Evolutionary conservation across 2,888 invertebrate species (phyloP).

Genomic region (Lithophane ornitopus): DNA sequence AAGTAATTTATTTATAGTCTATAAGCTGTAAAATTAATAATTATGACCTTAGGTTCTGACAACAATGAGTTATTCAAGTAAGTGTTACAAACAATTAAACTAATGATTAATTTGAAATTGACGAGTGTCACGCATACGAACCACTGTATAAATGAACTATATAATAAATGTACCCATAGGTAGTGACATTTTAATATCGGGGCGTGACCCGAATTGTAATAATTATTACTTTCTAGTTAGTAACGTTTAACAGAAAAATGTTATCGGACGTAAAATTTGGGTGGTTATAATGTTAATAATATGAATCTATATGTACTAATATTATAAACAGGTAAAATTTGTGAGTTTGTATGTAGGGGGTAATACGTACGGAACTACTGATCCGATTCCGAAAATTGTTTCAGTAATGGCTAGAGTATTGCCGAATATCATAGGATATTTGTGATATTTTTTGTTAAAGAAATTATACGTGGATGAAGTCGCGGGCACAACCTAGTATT

Average conservation of each 20-base stretch:
- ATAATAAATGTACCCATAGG: constrained; percentile 30
- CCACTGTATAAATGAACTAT: constrained; percentile 29
- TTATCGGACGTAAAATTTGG: not conserved
- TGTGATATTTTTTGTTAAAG: no score
- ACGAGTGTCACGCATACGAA: constrained; percentile 53
- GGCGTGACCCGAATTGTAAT: constrained; percentile 22
- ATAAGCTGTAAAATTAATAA: not conserved
- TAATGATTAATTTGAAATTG: constrained; percentile 55
- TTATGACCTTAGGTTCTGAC: not conserved
- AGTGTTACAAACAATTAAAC: constrained; percentile 42
- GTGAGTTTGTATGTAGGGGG: not conserved
- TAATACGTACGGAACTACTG: not conserved
- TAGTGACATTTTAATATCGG: constrained; percentile 37
- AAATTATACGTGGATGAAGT: no score
- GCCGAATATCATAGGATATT: no score
- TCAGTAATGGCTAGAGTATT: not conserved
- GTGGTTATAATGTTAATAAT: not conserved
- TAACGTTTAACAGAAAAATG: not conserved
- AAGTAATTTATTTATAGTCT: constrained; percentile 4
- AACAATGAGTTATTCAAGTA: constrained; percentile 30
- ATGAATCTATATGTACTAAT: not conserved
- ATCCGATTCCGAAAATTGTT: not conserved
- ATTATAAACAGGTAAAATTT: not conserved
- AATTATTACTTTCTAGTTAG: constrained; percentile 19
- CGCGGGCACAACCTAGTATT: no score